Conservation (phyloP, 2,888 invertebrate species). For the Tinea pellionella region DNA sequence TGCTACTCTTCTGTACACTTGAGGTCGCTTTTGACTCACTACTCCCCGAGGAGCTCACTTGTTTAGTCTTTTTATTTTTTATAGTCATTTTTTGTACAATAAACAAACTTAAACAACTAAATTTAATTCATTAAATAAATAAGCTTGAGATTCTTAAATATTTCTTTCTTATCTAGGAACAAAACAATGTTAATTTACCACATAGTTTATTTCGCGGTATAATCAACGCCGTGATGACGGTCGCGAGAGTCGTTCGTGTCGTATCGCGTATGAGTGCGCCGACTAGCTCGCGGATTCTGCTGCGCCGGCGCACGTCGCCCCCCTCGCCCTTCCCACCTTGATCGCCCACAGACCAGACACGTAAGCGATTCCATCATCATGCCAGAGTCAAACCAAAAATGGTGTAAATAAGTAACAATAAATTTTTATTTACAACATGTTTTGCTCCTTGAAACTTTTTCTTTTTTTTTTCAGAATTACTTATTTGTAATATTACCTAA, state of each 20-base stretch:
- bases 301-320: slow-evolving; percentile 36
- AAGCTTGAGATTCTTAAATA: background rate
- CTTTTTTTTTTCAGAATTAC: too few relatives aligned
- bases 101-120: background rate
- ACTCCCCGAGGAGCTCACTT: slow-evolving; percentile 45
- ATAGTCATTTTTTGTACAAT: slow-evolving; percentile 52
- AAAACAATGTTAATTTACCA: slow-evolving; percentile 3
- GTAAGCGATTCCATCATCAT: slow-evolving; percentile 60
- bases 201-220: slow-evolving; percentile 4
- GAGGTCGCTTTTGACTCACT: slow-evolving; percentile 42
- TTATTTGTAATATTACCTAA: too few relatives aligned
- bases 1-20: slow-evolving; percentile 58
- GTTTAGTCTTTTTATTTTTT: slow-evolving; percentile 69
- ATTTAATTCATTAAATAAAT: slow-evolving; percentile 23
- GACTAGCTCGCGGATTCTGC: slow-evolving; percentile 59
- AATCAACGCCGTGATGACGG: slow-evolving; percentile 16
- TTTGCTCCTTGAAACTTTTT: slow-evolving; percentile 1
- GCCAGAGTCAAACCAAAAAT: slow-evolving; percentile 61
- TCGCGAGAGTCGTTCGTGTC: slow-evolving; percentile 67
- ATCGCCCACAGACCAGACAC: slow-evolving; percentile 34
- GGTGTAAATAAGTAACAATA: slow-evolving; percentile 36
- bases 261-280: slow-evolving; percentile 55
- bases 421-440: background rate
- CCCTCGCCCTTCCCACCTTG: slow-evolving; percentile 34
- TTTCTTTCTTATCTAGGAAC: slow-evolving; percentile 2